phyloP scores from a whole-genome alignment of 2,113 vertebrate species.

The Abramis brama region DNA sequence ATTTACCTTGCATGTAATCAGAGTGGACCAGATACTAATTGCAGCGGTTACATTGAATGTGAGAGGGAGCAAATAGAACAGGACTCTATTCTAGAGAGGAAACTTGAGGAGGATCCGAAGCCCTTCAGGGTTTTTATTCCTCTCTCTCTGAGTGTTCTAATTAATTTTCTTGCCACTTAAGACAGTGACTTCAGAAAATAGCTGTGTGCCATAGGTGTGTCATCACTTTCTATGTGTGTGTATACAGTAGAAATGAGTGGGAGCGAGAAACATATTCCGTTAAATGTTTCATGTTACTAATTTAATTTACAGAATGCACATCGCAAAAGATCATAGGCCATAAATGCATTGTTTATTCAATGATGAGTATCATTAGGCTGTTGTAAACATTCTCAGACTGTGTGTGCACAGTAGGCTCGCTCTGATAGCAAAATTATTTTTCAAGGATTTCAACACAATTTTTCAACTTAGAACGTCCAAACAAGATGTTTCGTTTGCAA shows the following conservation, averaged over 20 bases:
- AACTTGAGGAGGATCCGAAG: constrained; percentile 38
- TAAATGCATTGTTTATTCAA: not conserved
- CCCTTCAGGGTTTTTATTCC: constrained; percentile 42
- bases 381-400: not conserved
- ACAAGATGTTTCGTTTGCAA: too few relatives aligned
- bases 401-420: not conserved
- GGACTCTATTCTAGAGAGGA: constrained; percentile 28
- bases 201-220: constrained; percentile 36
- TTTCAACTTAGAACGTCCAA: too few relatives aligned
- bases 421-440: not conserved
- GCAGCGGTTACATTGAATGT: constrained; percentile 33
- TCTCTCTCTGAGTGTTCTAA: constrained; percentile 40
- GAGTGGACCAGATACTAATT: constrained; percentile 34
- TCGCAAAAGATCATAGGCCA: not conserved
- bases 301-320: not conserved
- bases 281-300: not conserved
- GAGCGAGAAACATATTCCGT: not conserved
- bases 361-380: not conserved
- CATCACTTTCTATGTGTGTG: constrained; percentile 26
- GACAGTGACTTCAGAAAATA: constrained; percentile 28
- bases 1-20: constrained; percentile 18
- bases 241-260: constrained; percentile 1
- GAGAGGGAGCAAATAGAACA: not conserved
- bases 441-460: too few relatives aligned
- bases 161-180: constrained; percentile 52